Conservation (phyloP, 2,797 vertebrate species). For the Anas bahamensis region DNA sequence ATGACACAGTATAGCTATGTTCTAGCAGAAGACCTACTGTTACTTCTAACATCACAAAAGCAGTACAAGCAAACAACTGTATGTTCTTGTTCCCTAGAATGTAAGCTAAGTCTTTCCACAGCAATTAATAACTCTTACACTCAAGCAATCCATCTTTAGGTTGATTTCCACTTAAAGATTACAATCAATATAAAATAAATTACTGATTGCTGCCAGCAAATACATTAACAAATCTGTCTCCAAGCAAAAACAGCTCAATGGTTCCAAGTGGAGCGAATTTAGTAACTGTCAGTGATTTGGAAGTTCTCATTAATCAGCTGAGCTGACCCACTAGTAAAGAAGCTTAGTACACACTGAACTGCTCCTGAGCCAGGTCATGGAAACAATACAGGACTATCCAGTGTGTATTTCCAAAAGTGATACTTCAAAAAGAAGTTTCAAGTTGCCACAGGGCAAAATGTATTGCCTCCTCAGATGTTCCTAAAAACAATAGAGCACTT, state of each 20-base stretch:
- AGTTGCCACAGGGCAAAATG: not conserved
- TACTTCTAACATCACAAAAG: not conserved
- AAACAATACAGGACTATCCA: not conserved
- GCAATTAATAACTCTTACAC: conserved; percentile 12
- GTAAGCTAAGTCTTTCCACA: conserved; percentile 35
- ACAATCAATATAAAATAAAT: conserved; percentile 64
- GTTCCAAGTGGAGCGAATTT: conserved; percentile 39
- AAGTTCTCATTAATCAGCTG: conserved; percentile 2
- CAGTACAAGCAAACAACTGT: not conserved
- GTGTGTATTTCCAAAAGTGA: not conserved
- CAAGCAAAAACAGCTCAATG: conserved; percentile 34
- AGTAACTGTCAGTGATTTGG: not conserved
- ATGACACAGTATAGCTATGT: not conserved
- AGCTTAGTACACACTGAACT: not conserved
- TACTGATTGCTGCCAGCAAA: conserved; percentile 58
- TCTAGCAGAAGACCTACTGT: not conserved
- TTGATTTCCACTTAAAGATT: conserved; percentile 44
- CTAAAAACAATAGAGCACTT: not conserved
- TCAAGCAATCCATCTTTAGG: conserved; percentile 25
- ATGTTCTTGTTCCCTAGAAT: not conserved
- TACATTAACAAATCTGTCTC: conserved; percentile 44
- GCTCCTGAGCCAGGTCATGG: not conserved
- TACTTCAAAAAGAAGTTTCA: not conserved
- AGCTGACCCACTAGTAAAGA: not conserved
- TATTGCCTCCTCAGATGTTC: not conserved